Percentiles rank a stretch among this genome's conserved stretches.
Conservation (phyloP, 2,797 vertebrate species). For the Megalops cyprinoides region DNA sequence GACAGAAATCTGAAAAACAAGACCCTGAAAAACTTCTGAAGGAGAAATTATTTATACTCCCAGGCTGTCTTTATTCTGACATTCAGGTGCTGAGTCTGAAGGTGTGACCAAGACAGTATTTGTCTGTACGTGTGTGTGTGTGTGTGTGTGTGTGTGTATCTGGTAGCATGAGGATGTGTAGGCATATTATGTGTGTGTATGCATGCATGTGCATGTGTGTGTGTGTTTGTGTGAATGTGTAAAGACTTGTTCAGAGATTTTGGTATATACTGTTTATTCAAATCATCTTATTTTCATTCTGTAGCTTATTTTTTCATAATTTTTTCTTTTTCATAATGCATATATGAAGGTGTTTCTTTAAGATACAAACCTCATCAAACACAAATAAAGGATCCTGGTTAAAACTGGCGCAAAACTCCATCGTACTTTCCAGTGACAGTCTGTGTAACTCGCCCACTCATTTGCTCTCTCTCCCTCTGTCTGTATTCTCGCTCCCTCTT, state of each 20-base stretch:
- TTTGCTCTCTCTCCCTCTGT: slow-evolving; percentile 25
- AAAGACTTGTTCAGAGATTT: slow-evolving; percentile 13
- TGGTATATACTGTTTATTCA: slow-evolving; percentile 56
- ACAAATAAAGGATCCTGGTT: slow-evolving; percentile 51
- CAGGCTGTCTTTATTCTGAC: background rate
- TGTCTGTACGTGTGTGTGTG: background rate
- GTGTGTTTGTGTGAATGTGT: background rate
- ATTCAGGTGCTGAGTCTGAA: background rate
- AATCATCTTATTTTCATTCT: slow-evolving; percentile 63
- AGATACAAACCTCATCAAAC: slow-evolving; percentile 73
- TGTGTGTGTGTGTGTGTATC: background rate
- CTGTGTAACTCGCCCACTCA: slow-evolving; percentile 7
- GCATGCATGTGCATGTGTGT: no score
- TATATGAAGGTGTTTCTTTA: slow-evolving; percentile 61
- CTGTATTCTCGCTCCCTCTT: slow-evolving; percentile 44
- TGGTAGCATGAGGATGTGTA: no score
- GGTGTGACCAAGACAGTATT: background rate
- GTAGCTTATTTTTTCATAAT: slow-evolving; percentile 61
- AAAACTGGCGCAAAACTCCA: slow-evolving; percentile 31
- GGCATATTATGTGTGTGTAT: no score
- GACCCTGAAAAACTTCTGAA: background rate
- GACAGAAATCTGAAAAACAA: background rate
- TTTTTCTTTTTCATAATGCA: slow-evolving; percentile 62
- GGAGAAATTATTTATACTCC: background rate
- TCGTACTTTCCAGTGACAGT: background rate